These are phyloP conservation scores for Muschampia plurimacula DNA, from an alignment of 2,888 invertebrate species.

Conservation along the genomic window DNA sequence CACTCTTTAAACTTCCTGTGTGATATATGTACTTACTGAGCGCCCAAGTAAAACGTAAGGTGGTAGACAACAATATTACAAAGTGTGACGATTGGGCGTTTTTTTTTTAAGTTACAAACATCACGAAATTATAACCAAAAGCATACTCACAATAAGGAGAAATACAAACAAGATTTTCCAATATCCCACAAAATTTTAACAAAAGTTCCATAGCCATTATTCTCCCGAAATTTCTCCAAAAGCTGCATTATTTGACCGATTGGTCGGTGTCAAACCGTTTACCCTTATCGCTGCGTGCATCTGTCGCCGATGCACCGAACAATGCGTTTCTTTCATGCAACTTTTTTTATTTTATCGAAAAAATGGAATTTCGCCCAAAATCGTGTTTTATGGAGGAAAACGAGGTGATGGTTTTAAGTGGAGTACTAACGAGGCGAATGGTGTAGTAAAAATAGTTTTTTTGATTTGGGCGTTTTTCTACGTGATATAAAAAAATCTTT, in stretches of 20 bases:
- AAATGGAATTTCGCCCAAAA: slow-evolving; percentile 63
- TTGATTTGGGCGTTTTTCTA: neutral
- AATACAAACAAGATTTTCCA: slow-evolving; percentile 13
- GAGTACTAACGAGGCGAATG: slow-evolving; percentile 40
- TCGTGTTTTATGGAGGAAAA: slow-evolving; percentile 59
- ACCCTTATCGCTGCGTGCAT: slow-evolving; percentile 73
- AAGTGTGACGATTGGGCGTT: too few species aligned
- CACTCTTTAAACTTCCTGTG: too few species aligned
- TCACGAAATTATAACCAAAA: too few species aligned
- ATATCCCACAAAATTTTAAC: slow-evolving; percentile 52
- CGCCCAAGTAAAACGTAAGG: too few species aligned
- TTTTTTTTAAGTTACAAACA: too few species aligned
- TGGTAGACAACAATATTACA: too few species aligned
- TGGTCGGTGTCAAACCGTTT: slow-evolving; percentile 77
- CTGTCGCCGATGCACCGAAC: slow-evolving; percentile 69
- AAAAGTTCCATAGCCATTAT: slow-evolving; percentile 21
- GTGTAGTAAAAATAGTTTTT: neutral
- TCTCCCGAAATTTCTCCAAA: slow-evolving; percentile 31
- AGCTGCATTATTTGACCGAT: slow-evolving; percentile 63
- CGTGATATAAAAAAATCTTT: neutral
- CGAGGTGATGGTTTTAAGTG: slow-evolving; percentile 49
- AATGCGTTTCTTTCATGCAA: slow-evolving; percentile 56
- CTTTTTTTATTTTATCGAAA: slow-evolving; percentile 66
- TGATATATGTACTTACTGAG: too few species aligned
- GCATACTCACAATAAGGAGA: neutral